Conservation (phyloP, 2,888 invertebrate genomes). For the Girardia tigrina region DNA sequence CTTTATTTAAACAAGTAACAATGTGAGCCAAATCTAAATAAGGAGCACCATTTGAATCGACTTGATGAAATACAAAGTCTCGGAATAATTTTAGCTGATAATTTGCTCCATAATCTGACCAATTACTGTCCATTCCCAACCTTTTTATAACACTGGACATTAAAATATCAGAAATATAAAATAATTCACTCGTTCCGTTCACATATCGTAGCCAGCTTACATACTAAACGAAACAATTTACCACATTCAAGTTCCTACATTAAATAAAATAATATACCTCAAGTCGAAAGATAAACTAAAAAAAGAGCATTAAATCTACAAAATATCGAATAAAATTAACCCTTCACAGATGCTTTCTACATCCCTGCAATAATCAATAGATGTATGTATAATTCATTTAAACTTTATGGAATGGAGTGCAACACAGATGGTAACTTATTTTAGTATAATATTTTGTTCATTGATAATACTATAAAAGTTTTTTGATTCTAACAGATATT, state of each 20-base stretch:
- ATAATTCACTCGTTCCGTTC: conserved; percentile 59
- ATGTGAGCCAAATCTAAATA: conserved; percentile 93
- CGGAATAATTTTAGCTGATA: conserved; percentile 94
- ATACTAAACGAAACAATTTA: conserved; percentile 71
- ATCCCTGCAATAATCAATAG: too few species aligned
- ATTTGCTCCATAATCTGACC: conserved; percentile 94
- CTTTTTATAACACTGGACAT: conserved; percentile 44
- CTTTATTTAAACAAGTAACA: conserved; percentile 77
- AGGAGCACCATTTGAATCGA: conserved; percentile 74
- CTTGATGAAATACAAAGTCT: conserved; percentile 87
- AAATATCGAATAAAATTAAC: too few species aligned
- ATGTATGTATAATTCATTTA: too few species aligned
- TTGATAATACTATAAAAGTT: too few species aligned
- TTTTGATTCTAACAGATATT: too few species aligned
- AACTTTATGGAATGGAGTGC: too few species aligned
- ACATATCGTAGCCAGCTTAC: conserved; percentile 80
- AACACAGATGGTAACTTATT: too few species aligned
- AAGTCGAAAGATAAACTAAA: too few species aligned
- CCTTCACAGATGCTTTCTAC: too few species aligned
- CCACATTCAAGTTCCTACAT: conserved; percentile 64
- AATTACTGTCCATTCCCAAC: conserved; percentile 74
- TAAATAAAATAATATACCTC: not conserved
- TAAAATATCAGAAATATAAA: not conserved
- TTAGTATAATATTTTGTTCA: too few species aligned
- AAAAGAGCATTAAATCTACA: too few species aligned